Conservation (phyloP, 2,888 invertebrate genomes). For the Timema cristinae region DNA sequence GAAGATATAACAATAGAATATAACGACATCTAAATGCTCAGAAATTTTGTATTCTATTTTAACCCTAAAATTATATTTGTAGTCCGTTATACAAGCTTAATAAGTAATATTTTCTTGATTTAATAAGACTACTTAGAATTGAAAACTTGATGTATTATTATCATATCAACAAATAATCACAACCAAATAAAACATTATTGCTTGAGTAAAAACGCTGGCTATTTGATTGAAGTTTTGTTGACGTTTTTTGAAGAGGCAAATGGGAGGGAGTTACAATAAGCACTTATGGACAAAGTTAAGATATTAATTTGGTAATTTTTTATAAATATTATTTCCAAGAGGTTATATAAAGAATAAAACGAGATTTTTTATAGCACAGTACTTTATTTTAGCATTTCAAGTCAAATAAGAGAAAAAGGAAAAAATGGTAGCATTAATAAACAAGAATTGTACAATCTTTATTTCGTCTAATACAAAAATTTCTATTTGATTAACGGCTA, state of each 20-base stretch:
- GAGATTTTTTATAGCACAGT: neutral
- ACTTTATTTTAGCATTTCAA: neutral
- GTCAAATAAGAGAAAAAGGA: neutral
- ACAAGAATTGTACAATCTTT: conserved; percentile 1
- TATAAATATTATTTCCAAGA: neutral
- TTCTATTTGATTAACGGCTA: neutral
- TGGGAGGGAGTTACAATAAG: neutral
- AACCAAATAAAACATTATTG: too few relatives aligned
- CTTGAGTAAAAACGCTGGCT: too few relatives aligned
- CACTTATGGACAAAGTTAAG: neutral
- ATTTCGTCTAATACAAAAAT: conserved; percentile 6
- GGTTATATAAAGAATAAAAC: neutral
- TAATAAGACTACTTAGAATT: neutral
- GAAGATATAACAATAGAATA: conserved; percentile 1
- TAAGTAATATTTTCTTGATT: neutral
- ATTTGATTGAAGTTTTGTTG: too few relatives aligned
- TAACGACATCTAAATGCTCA: conserved; percentile 7
- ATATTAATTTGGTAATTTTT: neutral
- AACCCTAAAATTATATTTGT: neutral
- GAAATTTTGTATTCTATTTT: neutral
- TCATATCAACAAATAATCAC: too few relatives aligned
- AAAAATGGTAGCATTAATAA: neutral
- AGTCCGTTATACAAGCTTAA: neutral
- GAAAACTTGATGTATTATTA: too few relatives aligned
- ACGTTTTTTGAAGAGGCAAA: too few relatives aligned